These are phyloP conservation scores for Micromys minutus DNA, from an alignment of 2,113 vertebrate species.

Conservation along the genomic window DNA sequence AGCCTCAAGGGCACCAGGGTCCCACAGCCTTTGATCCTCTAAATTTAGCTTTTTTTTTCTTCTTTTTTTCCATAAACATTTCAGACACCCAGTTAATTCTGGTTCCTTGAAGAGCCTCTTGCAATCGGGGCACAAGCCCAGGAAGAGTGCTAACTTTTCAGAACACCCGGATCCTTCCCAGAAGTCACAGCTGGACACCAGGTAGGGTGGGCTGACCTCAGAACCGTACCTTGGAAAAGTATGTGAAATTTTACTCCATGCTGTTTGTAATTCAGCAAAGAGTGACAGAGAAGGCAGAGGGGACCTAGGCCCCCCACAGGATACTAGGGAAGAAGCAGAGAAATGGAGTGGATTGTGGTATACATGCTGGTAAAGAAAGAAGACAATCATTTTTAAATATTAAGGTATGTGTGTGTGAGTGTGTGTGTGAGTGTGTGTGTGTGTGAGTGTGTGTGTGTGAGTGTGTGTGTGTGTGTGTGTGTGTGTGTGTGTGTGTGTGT, in stretches of 20 bases:
- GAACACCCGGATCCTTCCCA: background rate
- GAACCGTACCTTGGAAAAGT: background rate
- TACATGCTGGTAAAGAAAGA: background rate
- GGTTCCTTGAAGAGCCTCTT: slow-evolving; percentile 50
- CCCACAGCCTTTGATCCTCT: background rate
- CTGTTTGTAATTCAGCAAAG: background rate
- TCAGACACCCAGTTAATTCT: slow-evolving; percentile 54
- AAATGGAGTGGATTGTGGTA: too few relatives aligned
- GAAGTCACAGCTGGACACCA: background rate
- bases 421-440: fast-evolving
- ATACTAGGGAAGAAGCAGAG: too few relatives aligned
- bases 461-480: background rate
- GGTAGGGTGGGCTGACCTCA: background rate
- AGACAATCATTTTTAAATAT: background rate
- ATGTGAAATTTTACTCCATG: background rate
- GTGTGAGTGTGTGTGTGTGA: background rate
- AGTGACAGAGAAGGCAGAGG: background rate
- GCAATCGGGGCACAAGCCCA: slow-evolving; percentile 45
- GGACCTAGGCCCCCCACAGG: background rate
- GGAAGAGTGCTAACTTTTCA: slow-evolving; percentile 65
- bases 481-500: too few relatives aligned
- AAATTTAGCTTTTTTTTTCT: slow-evolving; percentile 55
- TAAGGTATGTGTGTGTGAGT: fast-evolving
- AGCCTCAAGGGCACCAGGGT: background rate
- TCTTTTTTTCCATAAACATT: slow-evolving; percentile 57